These are phyloP conservation scores for Battus philenor DNA, from an alignment of 1,140 invertebrate species.

Conservation along the genomic window DNA sequence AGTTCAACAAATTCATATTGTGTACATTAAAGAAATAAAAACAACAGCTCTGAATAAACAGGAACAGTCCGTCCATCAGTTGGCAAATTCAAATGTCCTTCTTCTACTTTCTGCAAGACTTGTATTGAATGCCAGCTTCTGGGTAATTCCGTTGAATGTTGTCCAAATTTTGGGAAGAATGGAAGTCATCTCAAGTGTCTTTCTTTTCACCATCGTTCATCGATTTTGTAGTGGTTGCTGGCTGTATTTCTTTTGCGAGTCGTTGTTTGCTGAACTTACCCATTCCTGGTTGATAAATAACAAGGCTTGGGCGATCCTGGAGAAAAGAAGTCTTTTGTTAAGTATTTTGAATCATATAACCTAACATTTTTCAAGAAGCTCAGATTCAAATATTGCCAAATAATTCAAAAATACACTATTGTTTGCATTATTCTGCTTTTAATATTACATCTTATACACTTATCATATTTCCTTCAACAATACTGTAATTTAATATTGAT, in stretches of 20 bases:
- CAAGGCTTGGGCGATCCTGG: constrained; percentile 83
- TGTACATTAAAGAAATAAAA: constrained; percentile 53
- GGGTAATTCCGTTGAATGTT: constrained; percentile 66
- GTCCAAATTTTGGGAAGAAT: constrained; percentile 51
- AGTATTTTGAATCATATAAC: too few relatives aligned
- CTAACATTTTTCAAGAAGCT: too few relatives aligned
- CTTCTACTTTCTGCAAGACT: constrained; percentile 41
- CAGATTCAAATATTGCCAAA: too few relatives aligned
- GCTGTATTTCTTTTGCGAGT: constrained; percentile 78
- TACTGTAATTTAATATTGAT: too few relatives aligned
- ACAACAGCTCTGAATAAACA: constrained; percentile 47
- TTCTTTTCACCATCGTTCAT: constrained; percentile 65
- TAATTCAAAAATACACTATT: too few relatives aligned
- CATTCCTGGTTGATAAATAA: constrained; percentile 85
- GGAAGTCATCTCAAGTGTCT: constrained; percentile 57
- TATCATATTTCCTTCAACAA: too few relatives aligned
- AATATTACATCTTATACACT: too few relatives aligned
- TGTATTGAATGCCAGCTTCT: constrained; percentile 57
- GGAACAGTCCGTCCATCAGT: constrained; percentile 48
- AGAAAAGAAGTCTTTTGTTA: constrained; percentile 25
- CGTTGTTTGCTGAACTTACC: constrained; percentile 82
- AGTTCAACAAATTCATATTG: constrained; percentile 42
- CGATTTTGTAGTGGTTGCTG: constrained; percentile 31
- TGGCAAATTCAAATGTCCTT: constrained; percentile 54
- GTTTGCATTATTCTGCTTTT: too few relatives aligned